Percentiles rank a stretch among this genome's conserved stretches.
These are phyloP conservation scores for Paracanthobrama guichenoti DNA, from an alignment of 2,113 vertebrate genomes.

Conservation along the genomic window DNA sequence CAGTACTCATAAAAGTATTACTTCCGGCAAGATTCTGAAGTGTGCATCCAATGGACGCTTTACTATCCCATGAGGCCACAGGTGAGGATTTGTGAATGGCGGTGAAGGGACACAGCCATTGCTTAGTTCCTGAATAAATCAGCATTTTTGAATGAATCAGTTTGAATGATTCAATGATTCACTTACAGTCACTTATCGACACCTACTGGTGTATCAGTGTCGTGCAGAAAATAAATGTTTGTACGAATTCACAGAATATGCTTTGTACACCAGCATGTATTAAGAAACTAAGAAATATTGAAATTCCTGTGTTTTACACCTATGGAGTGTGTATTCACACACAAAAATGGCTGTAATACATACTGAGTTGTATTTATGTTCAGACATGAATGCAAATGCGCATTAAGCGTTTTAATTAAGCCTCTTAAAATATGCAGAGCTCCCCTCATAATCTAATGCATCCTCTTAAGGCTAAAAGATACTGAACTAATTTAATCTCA, in stretches of 20 bases:
- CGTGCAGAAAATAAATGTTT: background rate
- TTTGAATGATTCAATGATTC: background rate
- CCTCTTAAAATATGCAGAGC: conserved; percentile 15
- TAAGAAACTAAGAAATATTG: background rate
- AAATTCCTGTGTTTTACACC: too few relatives aligned
- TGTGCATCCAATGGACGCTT: too few relatives aligned
- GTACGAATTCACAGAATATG: background rate
- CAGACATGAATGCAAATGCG: background rate
- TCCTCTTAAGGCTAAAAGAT: conserved; percentile 16
- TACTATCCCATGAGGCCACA: too few relatives aligned
- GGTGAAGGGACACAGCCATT: background rate
- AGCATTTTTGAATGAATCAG: background rate
- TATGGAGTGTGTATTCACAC: too few relatives aligned
- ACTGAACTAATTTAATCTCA: conserved; percentile 34
- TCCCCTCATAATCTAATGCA: background rate
- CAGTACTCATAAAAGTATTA: too few relatives aligned
- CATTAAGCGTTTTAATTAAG: background rate
- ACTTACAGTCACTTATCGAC: background rate
- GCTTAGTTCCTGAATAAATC: background rate
- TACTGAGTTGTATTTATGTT: background rate
- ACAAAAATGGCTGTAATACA: background rate
- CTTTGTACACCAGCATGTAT: background rate
- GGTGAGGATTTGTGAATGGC: too few relatives aligned
- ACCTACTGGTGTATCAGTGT: background rate
- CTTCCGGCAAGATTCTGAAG: too few relatives aligned